Evolutionary conservation across 2,888 invertebrate genomes (phyloP).

Genomic region (Chesias legatella): DNA sequence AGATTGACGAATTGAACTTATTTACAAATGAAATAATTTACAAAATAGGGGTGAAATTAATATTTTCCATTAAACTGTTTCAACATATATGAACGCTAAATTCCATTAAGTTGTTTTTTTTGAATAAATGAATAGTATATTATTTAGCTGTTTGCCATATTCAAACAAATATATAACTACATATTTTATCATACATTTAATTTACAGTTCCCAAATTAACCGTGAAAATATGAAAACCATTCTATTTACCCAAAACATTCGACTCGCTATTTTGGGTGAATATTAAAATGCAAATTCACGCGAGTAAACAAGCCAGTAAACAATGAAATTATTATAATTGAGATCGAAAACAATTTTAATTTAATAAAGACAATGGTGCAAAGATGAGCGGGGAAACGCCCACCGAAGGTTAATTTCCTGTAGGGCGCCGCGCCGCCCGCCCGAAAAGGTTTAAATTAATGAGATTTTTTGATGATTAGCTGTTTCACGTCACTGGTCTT

Average conservation of each 20-base stretch:
- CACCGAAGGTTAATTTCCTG: conserved; percentile 14
- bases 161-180: no score
- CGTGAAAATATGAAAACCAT: no score
- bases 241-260: background rate
- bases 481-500: conserved; percentile 21
- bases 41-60: no score
- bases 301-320: conserved; percentile 14
- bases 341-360: conserved; percentile 19
- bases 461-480: conserved; percentile 25
- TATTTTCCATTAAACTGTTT: no score
- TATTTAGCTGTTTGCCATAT: no score
- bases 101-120: no score
- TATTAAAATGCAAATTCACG: conserved; percentile 19
- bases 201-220: no score
- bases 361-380: conserved; percentile 16
- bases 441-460: conserved; percentile 20
- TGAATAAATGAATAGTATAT: no score
- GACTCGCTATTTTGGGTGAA: background rate
- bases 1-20: no score
- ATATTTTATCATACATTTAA: no score
- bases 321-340: conserved; percentile 21
- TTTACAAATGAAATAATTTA: no score
- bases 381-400: conserved; percentile 6
- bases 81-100: no score
- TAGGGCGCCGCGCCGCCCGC: conserved; percentile 3